Evolutionary conservation across 2,113 vertebrate species (phyloP), one percentile per base, ranked within the genome.

Genomic region (Guaruba guarouba): DNA sequence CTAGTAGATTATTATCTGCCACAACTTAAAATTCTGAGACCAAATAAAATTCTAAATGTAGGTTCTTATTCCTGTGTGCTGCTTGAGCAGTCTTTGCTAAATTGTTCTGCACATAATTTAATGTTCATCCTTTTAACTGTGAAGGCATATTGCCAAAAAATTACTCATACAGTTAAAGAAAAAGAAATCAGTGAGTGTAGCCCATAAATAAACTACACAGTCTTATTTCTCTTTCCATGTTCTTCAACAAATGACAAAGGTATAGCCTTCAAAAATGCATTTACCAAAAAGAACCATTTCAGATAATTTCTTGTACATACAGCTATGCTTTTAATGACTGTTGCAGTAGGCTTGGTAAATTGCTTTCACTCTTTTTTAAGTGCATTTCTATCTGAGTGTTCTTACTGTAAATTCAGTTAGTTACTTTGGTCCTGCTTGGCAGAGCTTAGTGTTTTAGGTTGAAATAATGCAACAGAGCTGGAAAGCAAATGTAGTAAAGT

Each of bases 91-190:
- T 31, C 89, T 68, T 75, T 84, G 66, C 69, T 82, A 68, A 93
- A 78, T 78, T 86, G 77, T 92, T 95, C 93, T 88, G 79, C 0
- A 1, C 68, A 37, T 87, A 95, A 95, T 86, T 95, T 90, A 90
- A 92, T 83, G 87, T 78, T 96, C 93, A 93, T 95, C 87, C 85
- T 93, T 95, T 95, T 91, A 93, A 94, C 88, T 88, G 88, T 25
- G 85, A 88, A 93, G 95, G 90, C 69, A 13, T 37, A 37, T 75
- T 95, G 88, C 93, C 85, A 93, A 92, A 68, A 69, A 92, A 93
- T 95, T 95, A 92, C 93, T 93, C 90, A 79, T 33, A 66, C 20
- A 82, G 92, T 76, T 93, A 76, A 96, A 90, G 69, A 35, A 79
- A 85, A 96, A 90, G 66, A 35, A 79, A 85, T 69, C 17, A 18